Evolutionary conservation across 2,113 vertebrate species (phyloP), one percentile per base, ranked within the genome.

Genomic region (Boleophthalmus pectinirostris): DNA sequence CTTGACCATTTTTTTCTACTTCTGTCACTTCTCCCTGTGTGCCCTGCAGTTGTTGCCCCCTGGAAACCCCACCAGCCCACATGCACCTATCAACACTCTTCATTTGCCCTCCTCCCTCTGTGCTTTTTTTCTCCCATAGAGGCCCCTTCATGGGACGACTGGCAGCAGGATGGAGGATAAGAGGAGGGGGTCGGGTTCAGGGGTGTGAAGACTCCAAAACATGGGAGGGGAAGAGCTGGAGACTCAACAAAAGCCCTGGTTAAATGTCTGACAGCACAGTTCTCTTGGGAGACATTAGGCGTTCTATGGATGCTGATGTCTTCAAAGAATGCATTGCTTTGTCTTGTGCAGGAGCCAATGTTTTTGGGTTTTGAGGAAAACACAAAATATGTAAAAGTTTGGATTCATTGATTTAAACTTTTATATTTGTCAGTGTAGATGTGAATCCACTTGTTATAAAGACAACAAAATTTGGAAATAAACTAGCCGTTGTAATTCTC

Each of bases 111-210:
- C 70, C 73, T 56, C 69, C 73, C 70, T 73, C 46, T 61, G 21
- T 24, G 56, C 58, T 47, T 68, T 66, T 25, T 86, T 83, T 69
- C 76, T 78, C 82, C 73, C 77, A 71, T 90, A 94, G 92, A 91
- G 86, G 86, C 76, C 81, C 88, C 85, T 58, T 79, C 68, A 68
- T 38, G 21, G 81, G 61, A 67, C 47, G 60, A 79, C 77, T 72
- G 71, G 85, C 67, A 46, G 83, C 65, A 46, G 80, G 79, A 72
- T 82, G 63, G 67, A 35, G 68, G 71, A 20, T 29, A 21, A 60
- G 47, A 13, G 15, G 24, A 24, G 14, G 14, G 21, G 12, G 7
- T 12, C 11, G 11, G 13, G 58, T 25, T 3, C 11, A 15, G 5
- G 68, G 47, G 70, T 51, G 73, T 58, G 79, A 43, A 57, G 80